A percentile compares a stretch with the other conserved stretches of the same genome.
These are phyloP conservation scores for Nicator chloris DNA, from an alignment of 2,113 vertebrate species.

Conservation along the genomic window DNA sequence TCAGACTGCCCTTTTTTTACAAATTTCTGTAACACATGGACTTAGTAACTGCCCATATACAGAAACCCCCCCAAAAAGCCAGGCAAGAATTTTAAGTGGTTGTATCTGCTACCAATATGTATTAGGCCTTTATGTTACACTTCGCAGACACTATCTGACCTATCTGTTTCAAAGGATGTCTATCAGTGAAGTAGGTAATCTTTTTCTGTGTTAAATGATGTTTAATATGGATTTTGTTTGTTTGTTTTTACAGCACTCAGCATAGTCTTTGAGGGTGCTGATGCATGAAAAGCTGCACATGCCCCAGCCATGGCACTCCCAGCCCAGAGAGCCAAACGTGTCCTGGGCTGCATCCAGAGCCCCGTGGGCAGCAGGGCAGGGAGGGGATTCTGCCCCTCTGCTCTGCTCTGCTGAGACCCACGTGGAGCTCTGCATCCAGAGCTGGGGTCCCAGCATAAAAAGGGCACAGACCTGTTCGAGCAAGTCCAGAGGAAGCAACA, in stretches of 20 bases:
- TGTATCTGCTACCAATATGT: background rate
- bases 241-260: background rate
- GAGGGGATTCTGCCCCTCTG: background rate
- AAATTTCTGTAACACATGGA: background rate
- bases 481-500: accelerated
- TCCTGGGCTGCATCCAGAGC: background rate
- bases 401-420: background rate
- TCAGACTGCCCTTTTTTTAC: background rate
- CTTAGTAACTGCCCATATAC: background rate
- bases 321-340: background rate
- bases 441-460: accelerated
- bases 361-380: background rate
- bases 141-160: background rate
- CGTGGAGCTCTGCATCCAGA: background rate
- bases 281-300: background rate
- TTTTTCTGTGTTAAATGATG: background rate
- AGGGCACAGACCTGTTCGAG: accelerated
- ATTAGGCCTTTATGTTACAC: background rate
- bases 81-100: background rate
- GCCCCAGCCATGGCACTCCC: accelerated
- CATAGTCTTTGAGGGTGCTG: background rate
- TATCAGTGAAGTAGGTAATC: background rate
- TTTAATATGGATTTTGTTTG: background rate
- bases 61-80: background rate
- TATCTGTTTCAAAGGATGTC: background rate